A percentile compares a stretch with the other conserved stretches of the same genome.
These are phyloP conservation scores for Bos indicus DNA, from an alignment of 2,113 vertebrate genomes.

Conservation along the genomic window DNA sequence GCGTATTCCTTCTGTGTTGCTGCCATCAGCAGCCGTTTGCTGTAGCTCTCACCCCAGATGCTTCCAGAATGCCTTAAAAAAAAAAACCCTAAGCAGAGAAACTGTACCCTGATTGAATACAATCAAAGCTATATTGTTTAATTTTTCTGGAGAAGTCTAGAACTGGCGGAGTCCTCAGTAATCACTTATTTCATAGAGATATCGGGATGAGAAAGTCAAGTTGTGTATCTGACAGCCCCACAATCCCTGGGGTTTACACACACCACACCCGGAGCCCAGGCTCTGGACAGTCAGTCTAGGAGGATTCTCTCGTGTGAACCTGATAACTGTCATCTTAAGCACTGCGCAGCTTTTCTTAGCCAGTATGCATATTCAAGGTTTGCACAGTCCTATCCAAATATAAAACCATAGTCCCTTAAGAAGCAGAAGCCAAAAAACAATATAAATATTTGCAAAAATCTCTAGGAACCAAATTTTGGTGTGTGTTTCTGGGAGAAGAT, in stretches of 20 bases:
- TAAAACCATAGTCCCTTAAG: background rate
- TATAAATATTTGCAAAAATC: background rate
- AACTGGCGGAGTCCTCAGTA: background rate
- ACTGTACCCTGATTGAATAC: background rate
- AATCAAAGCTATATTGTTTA: background rate
- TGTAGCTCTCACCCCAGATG: background rate
- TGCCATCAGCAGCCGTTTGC: background rate
- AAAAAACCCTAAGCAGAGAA: background rate
- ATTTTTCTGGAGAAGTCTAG: background rate
- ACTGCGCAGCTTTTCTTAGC: background rate
- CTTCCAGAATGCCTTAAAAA: background rate
- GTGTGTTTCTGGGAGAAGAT: background rate
- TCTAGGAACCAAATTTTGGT: background rate
- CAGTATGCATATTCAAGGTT: background rate
- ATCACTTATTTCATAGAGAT: background rate
- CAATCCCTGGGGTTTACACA: background rate
- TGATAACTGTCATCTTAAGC: background rate
- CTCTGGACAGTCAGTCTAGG: rapidly evolving
- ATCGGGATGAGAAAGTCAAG: background rate
- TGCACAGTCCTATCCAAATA: background rate
- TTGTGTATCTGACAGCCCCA: background rate
- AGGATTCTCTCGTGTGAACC: background rate
- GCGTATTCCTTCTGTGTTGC: background rate
- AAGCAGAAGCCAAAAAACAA: background rate
- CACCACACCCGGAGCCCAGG: background rate